A percentile compares a stretch with the other conserved stretches of the same genome.
These are phyloP conservation scores for Pangasius sanitwongsei DNA, from an alignment of 2,797 vertebrate genomes.

Conservation along the genomic window DNA sequence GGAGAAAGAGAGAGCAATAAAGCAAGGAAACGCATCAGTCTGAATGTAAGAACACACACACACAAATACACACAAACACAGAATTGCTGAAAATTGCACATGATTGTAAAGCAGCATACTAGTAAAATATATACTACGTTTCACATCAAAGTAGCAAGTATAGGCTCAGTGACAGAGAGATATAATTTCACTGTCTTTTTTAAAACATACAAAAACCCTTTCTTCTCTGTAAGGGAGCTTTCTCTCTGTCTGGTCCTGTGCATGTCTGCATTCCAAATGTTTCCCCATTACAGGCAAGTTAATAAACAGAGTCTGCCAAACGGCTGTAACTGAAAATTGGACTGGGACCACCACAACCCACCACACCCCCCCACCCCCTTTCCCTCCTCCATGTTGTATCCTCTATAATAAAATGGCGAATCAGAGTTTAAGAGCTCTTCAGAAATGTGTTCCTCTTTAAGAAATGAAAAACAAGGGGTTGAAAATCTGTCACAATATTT, in stretches of 20 bases:
- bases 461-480: too few relatives aligned
- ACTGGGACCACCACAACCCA: background rate
- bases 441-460: background rate
- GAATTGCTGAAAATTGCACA: conserved; percentile 1
- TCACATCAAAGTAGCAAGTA: conserved; percentile 4
- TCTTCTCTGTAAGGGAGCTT: background rate
- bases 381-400: background rate
- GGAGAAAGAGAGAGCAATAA: conserved; percentile 71
- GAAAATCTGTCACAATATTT: background rate
- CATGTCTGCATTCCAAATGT: background rate
- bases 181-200: background rate
- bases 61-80: conserved; percentile 43
- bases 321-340: background rate
- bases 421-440: background rate
- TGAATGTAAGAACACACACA: conserved; percentile 69
- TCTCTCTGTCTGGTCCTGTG: conserved; percentile 4
- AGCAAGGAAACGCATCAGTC: conserved; percentile 77
- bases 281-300: background rate
- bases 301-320: background rate
- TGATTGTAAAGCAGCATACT: background rate
- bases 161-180: background rate
- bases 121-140: background rate
- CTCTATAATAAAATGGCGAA: background rate
- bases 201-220: background rate
- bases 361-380: background rate